Evolutionary conservation across 2,888 invertebrate genomes (phyloP).

Genomic region (Cephus nigrinus): DNA sequence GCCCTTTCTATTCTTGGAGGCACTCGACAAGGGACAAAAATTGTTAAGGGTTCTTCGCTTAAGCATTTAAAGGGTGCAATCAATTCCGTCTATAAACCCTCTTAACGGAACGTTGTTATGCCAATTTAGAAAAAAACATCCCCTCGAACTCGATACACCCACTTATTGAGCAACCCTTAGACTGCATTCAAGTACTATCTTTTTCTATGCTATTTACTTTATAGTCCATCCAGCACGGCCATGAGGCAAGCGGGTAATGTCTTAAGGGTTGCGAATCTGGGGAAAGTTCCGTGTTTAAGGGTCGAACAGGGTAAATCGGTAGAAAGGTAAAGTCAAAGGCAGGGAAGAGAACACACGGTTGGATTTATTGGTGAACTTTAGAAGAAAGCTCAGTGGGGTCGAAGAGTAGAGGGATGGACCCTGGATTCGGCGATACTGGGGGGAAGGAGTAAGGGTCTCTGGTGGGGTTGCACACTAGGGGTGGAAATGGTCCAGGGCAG

Average conservation of each 20-base stretch:
- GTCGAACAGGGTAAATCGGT: neutral
- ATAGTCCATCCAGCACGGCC: neutral
- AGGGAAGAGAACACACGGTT: slow-evolving; percentile 21
- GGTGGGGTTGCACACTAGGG: neutral
- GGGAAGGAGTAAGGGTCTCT: neutral
- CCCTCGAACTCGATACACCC: too few relatives aligned
- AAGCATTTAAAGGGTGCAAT: too few relatives aligned
- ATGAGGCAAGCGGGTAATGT: neutral
- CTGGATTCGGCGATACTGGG: slow-evolving; percentile 9
- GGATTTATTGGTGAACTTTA: slow-evolving; percentile 44
- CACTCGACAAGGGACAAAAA: too few relatives aligned
- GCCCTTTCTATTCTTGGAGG: too few relatives aligned
- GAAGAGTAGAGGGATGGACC: slow-evolving; percentile 20
- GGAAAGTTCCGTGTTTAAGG: neutral
- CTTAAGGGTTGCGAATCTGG: neutral
- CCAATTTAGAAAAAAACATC: too few relatives aligned
- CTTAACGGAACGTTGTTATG: too few relatives aligned
- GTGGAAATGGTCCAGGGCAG: slow-evolving; percentile 15
- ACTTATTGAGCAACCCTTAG: too few relatives aligned
- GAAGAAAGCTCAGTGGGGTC: slow-evolving; percentile 24
- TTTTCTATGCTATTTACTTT: too few relatives aligned
- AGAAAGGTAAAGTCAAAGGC: slow-evolving; percentile 2
- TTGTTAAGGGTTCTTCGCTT: too few relatives aligned
- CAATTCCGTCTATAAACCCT: too few relatives aligned
- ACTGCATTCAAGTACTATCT: too few relatives aligned